phyloP scores from a whole-genome alignment of 1,140 invertebrate species.

The Drosophila kanapiae region DNA sequence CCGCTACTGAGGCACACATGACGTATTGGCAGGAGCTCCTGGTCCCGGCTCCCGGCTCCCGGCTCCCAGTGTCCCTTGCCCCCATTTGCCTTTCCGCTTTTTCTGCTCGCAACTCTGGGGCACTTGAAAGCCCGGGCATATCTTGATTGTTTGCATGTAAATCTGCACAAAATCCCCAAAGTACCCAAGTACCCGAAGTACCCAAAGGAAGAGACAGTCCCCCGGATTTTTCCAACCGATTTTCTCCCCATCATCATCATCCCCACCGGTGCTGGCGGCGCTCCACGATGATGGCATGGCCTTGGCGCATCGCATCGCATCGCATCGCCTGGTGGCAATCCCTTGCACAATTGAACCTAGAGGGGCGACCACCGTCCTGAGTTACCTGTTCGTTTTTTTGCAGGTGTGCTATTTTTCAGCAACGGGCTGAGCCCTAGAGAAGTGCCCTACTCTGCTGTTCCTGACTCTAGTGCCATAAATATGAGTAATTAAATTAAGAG shows the following conservation, averaged over 20 bases:
- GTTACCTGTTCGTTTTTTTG: constrained; percentile 27
- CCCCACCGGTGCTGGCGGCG: not conserved
- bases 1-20: constrained; percentile 60
- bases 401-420: constrained; percentile 5
- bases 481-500: not conserved
- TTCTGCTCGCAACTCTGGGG: constrained; percentile 59
- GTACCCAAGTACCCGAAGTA: constrained; percentile 56
- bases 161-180: constrained; percentile 82
- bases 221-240: not conserved
- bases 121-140: constrained; percentile 79
- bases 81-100: constrained; percentile 20
- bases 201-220: constrained; percentile 44
- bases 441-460: not conserved
- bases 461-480: not conserved
- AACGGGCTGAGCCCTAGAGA: too few relatives aligned
- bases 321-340: constrained; percentile 51
- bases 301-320: constrained; percentile 58
- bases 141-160: constrained; percentile 84
- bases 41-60: not conserved
- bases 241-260: not conserved
- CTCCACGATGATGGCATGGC: constrained; percentile 61
- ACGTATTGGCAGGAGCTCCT: constrained; percentile 66
- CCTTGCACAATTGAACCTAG: constrained; percentile 69
- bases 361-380: constrained; percentile 2
- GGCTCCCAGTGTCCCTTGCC: not conserved